These are phyloP conservation scores for Thymallus thymallus DNA, from an alignment of 2,113 vertebrate species.

Conservation along the genomic window DNA sequence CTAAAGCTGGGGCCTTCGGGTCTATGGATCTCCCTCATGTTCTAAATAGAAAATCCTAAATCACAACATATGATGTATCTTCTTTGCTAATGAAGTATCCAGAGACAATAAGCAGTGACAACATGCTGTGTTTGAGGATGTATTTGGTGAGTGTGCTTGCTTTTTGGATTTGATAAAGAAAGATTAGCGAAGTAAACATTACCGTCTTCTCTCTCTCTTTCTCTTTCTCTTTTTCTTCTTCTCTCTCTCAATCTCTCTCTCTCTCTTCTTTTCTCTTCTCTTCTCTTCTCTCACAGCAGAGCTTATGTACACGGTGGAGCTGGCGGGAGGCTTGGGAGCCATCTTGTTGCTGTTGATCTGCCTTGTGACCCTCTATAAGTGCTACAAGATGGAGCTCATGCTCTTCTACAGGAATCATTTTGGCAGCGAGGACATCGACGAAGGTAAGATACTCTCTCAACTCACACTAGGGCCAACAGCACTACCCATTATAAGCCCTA, in stretches of 20 bases:
- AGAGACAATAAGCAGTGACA: not conserved
- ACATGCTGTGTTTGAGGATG: not conserved
- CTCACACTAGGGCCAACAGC: not conserved
- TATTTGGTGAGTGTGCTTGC: not conserved
- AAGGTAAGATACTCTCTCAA: conserved; percentile 78
- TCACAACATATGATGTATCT: not conserved
- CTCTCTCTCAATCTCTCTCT: not conserved
- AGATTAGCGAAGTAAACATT: not conserved
- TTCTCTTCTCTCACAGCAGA: conserved; percentile 75
- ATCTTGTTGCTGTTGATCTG: conserved; percentile 93
- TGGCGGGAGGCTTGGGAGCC: conserved; percentile 95
- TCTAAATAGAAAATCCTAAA: too few relatives aligned
- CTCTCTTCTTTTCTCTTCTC: conserved; percentile 14
- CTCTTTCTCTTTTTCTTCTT: not conserved
- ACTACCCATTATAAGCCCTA: not conserved
- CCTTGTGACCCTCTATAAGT: conserved; percentile 94
- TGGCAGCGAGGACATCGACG: conserved; percentile 92
- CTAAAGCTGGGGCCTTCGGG: too few relatives aligned
- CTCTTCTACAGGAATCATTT: conserved; percentile 98
- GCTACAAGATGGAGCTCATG: conserved; percentile 98
- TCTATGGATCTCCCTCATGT: not conserved
- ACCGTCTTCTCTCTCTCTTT: not conserved
- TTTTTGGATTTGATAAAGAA: not conserved
- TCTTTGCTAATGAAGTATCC: not conserved
- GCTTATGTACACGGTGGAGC: conserved; percentile 97